Evolutionary conservation across 2,797 vertebrate species (phyloP).

Genomic region (Hylomyscus alleni): DNA sequence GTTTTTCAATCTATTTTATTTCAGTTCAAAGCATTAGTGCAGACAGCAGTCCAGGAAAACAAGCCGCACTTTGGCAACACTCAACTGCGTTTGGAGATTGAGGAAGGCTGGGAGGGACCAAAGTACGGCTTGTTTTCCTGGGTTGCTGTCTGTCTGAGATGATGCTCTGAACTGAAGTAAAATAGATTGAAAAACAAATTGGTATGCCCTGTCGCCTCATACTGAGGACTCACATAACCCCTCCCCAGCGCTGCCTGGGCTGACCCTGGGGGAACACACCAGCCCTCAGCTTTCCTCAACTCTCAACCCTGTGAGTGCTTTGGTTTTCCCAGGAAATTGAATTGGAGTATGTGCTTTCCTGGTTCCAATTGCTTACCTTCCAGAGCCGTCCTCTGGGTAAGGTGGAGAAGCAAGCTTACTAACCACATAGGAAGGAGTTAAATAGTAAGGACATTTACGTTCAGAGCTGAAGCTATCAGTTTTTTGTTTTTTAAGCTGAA

Average conservation of each 20-base stretch:
- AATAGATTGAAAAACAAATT: conserved; percentile 89
- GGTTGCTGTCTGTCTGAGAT: conserved; percentile 81
- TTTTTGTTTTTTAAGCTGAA: conserved; percentile 58
- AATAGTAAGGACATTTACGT: conserved; percentile 77
- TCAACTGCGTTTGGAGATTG: conserved; percentile 80
- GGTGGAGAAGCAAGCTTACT: conserved; percentile 79
- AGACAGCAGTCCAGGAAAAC: conserved; percentile 66
- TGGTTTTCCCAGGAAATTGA: conserved; percentile 86
- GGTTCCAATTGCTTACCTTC: conserved; percentile 73
- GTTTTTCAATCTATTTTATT: conserved; percentile 83
- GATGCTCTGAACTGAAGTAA: conserved; percentile 87
- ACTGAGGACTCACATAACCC: conserved; percentile 80
- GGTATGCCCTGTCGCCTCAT: conserved; percentile 76
- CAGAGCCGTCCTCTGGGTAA: conserved; percentile 81
- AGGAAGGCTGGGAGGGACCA: conserved; percentile 73
- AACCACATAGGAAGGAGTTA: conserved; percentile 73
- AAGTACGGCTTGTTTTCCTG: conserved; percentile 86
- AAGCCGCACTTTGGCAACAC: conserved; percentile 64
- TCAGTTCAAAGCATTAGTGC: conserved; percentile 79
- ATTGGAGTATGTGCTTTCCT: conserved; percentile 81
- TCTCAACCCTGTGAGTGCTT: conserved; percentile 78
- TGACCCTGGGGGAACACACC: conserved; percentile 69
- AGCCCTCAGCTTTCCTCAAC: conserved; percentile 80
- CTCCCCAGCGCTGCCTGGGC: conserved; percentile 60
- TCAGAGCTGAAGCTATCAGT: conserved; percentile 75